Percentiles rank a stretch among this genome's conserved stretches.
Conservation (phyloP, 2,113 vertebrate species). For the Pogona vitticeps region DNA sequence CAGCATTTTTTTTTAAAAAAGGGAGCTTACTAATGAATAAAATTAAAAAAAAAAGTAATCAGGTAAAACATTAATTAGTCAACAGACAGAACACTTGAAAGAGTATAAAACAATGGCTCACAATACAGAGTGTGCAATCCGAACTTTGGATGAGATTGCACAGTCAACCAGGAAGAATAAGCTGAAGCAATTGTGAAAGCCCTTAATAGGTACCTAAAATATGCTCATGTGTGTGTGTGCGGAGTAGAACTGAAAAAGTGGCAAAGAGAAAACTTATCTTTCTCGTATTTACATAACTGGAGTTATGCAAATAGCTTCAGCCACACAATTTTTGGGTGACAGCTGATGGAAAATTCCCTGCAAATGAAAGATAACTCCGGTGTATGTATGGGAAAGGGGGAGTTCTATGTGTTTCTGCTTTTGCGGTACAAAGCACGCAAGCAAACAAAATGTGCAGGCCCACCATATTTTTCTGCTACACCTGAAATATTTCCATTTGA, state of each 20-base stretch:
- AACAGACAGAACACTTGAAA: too few relatives aligned
- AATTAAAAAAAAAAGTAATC: too few relatives aligned
- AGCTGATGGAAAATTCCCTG: conserved; percentile 1
- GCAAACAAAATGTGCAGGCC: background rate
- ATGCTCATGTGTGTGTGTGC: background rate
- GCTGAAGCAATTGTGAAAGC: too few relatives aligned
- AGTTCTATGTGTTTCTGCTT: background rate
- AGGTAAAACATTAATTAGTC: too few relatives aligned
- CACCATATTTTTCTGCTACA: conserved; percentile 8
- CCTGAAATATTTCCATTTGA: conserved; percentile 32
- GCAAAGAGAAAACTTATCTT: background rate
- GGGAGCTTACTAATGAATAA: too few relatives aligned
- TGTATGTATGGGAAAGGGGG: background rate
- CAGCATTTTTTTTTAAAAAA: too few relatives aligned
- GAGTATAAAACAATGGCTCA: too few relatives aligned
- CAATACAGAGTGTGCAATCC: too few relatives aligned
- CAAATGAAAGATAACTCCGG: conserved; percentile 19
- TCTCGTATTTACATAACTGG: conserved; percentile 7
- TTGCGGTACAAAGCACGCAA: background rate
- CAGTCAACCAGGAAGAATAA: too few relatives aligned
- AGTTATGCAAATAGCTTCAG: background rate
- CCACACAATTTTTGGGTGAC: background rate
- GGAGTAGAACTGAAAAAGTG: conserved; percentile 17
- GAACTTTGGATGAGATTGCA: too few relatives aligned
- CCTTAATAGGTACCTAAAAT: background rate